phyloP scores from a whole-genome alignment of 2,113 vertebrate species.

The Triplophysa tibetana region DNA sequence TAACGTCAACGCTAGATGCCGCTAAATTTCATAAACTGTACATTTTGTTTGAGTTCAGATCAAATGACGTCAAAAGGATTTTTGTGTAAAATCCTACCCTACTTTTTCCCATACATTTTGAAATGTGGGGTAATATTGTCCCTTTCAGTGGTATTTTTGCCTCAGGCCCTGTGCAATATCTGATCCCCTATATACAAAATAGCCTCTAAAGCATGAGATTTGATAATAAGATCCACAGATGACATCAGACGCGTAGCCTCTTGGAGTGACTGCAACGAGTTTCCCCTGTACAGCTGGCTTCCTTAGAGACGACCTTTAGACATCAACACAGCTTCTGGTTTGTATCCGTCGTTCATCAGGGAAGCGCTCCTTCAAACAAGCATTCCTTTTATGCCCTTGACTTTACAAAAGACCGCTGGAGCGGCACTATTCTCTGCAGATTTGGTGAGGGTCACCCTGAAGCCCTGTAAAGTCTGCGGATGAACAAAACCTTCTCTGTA shows the following conservation, averaged over 20 bases:
- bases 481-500: constrained; percentile 45
- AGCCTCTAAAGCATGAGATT: not conserved
- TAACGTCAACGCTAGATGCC: no score
- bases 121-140: no score
- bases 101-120: no score
- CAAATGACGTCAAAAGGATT: no score
- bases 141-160: no score
- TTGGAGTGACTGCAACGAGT: constrained; percentile 26
- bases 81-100: no score
- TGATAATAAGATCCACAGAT: not conserved
- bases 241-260: not conserved
- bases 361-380: constrained; percentile 48
- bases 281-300: constrained; percentile 34
- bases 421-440: constrained; percentile 25
- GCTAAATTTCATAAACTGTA: no score
- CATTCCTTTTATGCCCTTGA: constrained; percentile 41
- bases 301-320: constrained; percentile 45
- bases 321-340: constrained; percentile 43
- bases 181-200: no score
- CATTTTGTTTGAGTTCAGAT: no score
- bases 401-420: constrained; percentile 39
- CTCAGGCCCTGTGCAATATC: no score
- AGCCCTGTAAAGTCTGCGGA: constrained; percentile 27
- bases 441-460: constrained; percentile 35
- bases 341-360: constrained; percentile 39